phyloP scores from a whole-genome alignment of 2,797 vertebrate genomes.

The Sus cebifrons region DNA sequence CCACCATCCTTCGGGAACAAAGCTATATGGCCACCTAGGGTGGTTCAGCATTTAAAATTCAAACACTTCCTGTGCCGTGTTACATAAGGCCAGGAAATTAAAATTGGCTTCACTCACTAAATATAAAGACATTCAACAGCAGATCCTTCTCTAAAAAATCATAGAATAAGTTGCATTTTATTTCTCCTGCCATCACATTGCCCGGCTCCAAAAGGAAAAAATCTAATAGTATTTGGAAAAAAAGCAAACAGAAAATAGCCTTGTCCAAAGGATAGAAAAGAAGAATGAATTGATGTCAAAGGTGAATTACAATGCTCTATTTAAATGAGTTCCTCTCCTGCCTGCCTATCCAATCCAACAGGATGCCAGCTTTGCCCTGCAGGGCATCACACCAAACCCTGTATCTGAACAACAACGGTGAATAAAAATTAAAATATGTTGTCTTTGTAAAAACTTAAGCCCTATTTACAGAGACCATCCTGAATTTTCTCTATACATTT shows the following conservation, averaged over 20 bases:
- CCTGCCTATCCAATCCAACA: neutral
- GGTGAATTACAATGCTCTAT: neutral
- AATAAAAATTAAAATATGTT: neutral
- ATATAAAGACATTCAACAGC: neutral
- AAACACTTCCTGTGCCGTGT: neutral
- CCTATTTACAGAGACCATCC: neutral
- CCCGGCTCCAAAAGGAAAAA: slow-evolving; percentile 25
- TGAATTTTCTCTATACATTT: neutral
- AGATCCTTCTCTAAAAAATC: neutral
- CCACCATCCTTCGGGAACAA: neutral
- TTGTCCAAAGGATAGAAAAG: neutral
- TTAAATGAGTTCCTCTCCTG: neutral
- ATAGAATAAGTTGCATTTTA: neutral
- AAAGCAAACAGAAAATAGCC: neutral
- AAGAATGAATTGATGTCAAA: neutral
- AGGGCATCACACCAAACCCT: neutral
- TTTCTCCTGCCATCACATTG: neutral
- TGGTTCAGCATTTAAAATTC: slow-evolving; percentile 67
- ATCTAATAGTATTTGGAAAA: neutral
- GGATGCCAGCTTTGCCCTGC: neutral
- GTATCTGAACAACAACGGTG: neutral
- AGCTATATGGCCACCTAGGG: neutral
- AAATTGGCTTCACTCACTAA: neutral
- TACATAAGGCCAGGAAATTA: neutral
- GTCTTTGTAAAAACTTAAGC: neutral